Percentiles rank a stretch among this genome's conserved stretches.
These are phyloP conservation scores for Tanypteryx hageni DNA, from an alignment of 2,888 invertebrate genomes.

Conservation along the genomic window DNA sequence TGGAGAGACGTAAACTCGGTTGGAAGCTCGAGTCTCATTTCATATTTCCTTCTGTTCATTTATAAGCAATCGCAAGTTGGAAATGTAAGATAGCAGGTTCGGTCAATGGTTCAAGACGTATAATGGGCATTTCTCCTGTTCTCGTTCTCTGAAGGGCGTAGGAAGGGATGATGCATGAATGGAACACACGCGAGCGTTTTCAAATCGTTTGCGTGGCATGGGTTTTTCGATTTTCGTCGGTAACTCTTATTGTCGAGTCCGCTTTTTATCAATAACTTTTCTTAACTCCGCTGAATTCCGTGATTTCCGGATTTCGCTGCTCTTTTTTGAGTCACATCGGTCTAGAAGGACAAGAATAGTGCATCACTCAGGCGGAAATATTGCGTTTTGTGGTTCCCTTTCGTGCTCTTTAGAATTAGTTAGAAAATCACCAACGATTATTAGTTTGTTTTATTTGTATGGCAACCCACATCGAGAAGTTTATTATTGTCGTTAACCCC, in stretches of 20 bases:
- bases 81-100: neutral
- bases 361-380: neutral
- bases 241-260: neutral
- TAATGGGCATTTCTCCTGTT: neutral
- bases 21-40: neutral
- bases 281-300: neutral
- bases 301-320: neutral
- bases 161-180: slow-evolving; percentile 8
- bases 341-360: neutral
- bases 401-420: neutral
- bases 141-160: neutral
- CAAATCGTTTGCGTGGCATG: neutral
- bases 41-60: neutral
- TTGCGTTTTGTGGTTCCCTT: neutral
- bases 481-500: neutral
- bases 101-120: neutral
- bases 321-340: neutral
- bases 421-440: neutral
- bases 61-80: neutral
- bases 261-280: neutral
- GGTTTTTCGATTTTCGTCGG: neutral
- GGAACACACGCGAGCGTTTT: slow-evolving; percentile 4
- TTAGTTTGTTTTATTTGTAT: neutral
- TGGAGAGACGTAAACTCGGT: too few species aligned
- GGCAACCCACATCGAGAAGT: neutral